Percentiles rank a stretch among this genome's conserved stretches.
phyloP scores from a whole-genome alignment of 2,113 vertebrate species.

The Corydoras sp. region DNA sequence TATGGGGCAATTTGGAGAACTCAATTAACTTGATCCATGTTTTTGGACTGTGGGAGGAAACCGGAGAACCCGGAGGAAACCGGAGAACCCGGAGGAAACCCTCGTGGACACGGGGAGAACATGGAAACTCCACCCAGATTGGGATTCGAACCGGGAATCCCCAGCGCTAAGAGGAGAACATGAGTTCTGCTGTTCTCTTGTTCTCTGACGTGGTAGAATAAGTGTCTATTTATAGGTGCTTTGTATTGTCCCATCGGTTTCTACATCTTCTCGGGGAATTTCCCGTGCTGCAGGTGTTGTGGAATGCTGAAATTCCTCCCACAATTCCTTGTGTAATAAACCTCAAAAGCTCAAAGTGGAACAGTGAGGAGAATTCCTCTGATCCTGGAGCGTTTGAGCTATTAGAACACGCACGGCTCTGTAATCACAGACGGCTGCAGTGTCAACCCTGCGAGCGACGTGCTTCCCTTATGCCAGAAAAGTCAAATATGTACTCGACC shows the following conservation, averaged over 20 bases:
- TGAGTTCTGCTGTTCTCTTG: too few species aligned
- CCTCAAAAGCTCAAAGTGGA: constrained; percentile 21
- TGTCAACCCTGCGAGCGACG: background rate
- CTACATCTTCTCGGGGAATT: background rate
- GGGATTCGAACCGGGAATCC: too few species aligned
- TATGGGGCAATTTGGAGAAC: too few species aligned
- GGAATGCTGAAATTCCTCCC: constrained; percentile 2
- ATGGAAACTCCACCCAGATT: too few species aligned
- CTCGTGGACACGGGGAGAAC: too few species aligned
- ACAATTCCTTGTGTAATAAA: constrained; percentile 19
- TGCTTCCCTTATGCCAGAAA: background rate
- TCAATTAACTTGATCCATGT: too few species aligned
- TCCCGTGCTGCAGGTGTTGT: constrained; percentile 5
- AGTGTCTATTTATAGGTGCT: background rate
- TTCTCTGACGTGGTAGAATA: too few species aligned
- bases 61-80: too few species aligned
- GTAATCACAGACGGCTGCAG: constrained; percentile 32
- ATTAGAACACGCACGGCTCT: constrained; percentile 31
- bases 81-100: too few species aligned
- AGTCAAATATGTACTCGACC: constrained; percentile 1
- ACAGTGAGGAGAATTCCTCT: constrained; percentile 16
- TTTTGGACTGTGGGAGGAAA: too few species aligned
- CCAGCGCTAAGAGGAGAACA: too few species aligned
- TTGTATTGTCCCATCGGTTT: background rate
- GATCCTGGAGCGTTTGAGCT: constrained; percentile 29